Evolutionary conservation across 1,140 invertebrate species (phyloP).

Genomic region (Hypsibius dujardini): DNA sequence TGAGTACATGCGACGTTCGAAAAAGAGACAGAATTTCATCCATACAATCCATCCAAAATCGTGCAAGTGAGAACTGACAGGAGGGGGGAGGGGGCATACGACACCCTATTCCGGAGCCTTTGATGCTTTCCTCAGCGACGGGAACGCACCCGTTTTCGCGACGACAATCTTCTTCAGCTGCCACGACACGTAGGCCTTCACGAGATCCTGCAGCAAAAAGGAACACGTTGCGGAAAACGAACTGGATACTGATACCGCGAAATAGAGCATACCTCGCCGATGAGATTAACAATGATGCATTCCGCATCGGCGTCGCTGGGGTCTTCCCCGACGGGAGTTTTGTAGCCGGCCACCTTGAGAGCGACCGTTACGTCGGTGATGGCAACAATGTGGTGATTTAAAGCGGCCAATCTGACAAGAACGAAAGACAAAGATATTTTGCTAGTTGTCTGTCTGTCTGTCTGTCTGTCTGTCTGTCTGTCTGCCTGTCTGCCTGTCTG

Average conservation of each 20-base stretch:
- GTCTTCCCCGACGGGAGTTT: neutral
- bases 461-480: too few species aligned
- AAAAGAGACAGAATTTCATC: too few species aligned
- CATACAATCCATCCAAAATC: too few species aligned
- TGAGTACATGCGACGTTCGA: too few species aligned
- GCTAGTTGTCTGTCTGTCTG: too few species aligned
- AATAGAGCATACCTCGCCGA: constrained; percentile 9
- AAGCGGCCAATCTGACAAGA: too few species aligned
- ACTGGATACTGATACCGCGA: too few species aligned
- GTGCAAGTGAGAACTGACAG: too few species aligned
- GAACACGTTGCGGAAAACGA: too few species aligned
- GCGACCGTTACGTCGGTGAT: neutral
- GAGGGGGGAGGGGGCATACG: too few species aligned
- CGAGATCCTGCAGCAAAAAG: neutral
- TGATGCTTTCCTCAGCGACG: neutral
- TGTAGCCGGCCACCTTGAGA: constrained; percentile 5
- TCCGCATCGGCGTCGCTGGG: constrained; percentile 12
- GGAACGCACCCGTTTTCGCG: neutral
- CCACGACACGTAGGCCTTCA: constrained; percentile 14
- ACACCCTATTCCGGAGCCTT: neutral
- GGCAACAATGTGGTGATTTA: constrained; percentile 11
- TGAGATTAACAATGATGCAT: constrained; percentile 13
- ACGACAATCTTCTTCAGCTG: constrained; percentile 10
- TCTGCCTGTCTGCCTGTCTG: too few species aligned
- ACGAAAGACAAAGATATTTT: too few species aligned